Conservation (phyloP, 2,888 invertebrate genomes). For the Strigamia maritima region DNA sequence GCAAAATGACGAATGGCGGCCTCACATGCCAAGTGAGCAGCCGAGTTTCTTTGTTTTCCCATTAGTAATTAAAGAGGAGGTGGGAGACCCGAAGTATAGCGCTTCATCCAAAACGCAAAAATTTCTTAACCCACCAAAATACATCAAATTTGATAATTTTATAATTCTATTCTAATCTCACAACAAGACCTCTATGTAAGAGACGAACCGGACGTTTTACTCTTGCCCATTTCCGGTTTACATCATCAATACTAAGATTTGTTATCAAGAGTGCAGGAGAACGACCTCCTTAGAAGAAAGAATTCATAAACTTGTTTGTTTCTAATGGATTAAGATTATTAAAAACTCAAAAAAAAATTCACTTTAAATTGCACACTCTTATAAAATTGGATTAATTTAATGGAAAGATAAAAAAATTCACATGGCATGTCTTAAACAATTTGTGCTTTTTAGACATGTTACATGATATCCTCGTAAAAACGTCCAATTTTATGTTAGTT, state of each 20-base stretch:
- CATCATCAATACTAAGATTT: constrained; percentile 19
- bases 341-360: background rate
- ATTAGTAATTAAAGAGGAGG: constrained; percentile 5
- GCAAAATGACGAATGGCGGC: constrained; percentile 18
- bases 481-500: too few relatives aligned
- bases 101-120: background rate
- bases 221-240: constrained; percentile 3
- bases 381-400: constrained; percentile 1
- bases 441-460: background rate
- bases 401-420: background rate
- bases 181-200: background rate
- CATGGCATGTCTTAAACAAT: background rate
- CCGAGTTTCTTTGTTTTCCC: constrained; percentile 6
- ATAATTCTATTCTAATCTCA: too few relatives aligned
- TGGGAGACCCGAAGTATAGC: background rate
- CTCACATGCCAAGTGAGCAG: constrained; percentile 16
- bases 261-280: background rate
- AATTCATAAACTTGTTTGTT: background rate
- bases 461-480: too few relatives aligned
- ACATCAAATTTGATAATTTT: too few relatives aligned
- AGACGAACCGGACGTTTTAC: constrained; percentile 5
- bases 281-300: constrained; percentile 7
- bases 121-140: background rate
- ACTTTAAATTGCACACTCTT: background rate
- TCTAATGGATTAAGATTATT: background rate